A percentile compares a stretch with the other conserved stretches of the same genome.
Evolutionary conservation across 2,797 vertebrate species (phyloP).

Genomic region (Peromyscus attwateri): DNA sequence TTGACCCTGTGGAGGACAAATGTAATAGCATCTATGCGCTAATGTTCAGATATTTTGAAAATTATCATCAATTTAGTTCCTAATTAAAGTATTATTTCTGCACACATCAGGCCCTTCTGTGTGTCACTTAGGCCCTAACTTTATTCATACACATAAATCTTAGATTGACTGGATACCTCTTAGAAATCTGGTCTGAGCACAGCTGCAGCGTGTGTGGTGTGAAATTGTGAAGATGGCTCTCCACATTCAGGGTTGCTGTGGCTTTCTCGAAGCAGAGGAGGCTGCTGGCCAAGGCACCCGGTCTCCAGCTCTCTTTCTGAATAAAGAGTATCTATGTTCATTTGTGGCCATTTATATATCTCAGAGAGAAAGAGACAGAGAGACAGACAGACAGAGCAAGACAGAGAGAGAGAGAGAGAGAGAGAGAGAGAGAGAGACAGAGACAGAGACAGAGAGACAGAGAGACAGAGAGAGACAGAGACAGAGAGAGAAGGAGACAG

Average conservation of each 20-base stretch:
- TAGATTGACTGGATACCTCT: background rate
- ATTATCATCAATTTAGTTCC: slow-evolving; percentile 7
- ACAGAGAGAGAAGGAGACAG: too few relatives aligned
- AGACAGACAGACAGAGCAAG: background rate
- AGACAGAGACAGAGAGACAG: background rate
- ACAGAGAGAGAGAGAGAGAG: too few relatives aligned
- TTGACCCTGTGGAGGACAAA: background rate
- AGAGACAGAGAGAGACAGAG: background rate
- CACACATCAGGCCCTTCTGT: background rate
- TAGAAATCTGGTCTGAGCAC: background rate
- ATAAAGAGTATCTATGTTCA: background rate
- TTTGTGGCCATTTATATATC: background rate
- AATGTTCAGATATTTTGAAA: slow-evolving; percentile 25
- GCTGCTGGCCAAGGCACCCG: too few relatives aligned
- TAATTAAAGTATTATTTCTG: background rate
- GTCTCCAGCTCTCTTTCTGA: background rate
- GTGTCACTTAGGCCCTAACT: background rate
- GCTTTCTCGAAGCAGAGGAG: background rate
- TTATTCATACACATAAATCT: background rate
- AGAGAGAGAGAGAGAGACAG: background rate
- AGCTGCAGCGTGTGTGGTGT: background rate
- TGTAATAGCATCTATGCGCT: background rate
- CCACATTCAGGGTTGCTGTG: background rate
- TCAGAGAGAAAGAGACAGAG: background rate
- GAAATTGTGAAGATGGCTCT: background rate